Evolutionary conservation across 2,113 vertebrate genomes (phyloP).

Genomic region (Apistogramma diplotaenia): DNA sequence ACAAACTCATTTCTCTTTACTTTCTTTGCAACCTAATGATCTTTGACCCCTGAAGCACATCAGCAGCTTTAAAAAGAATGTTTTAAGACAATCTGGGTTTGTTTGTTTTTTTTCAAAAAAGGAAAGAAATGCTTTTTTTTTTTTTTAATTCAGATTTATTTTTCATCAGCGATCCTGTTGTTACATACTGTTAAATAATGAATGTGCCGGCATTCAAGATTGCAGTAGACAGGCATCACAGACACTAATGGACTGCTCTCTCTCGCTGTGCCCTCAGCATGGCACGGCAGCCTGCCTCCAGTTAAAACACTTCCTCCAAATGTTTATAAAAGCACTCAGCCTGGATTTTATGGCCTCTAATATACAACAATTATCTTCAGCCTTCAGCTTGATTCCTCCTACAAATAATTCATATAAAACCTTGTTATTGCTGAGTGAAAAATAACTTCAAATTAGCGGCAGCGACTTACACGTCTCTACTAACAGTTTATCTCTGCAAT

Average conservation of each 20-base stretch:
- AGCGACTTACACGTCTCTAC: constrained; percentile 28
- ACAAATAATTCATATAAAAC: constrained; percentile 10
- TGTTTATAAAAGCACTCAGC: constrained; percentile 74
- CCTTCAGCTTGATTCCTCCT: constrained; percentile 45
- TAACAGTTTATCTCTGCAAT: constrained; percentile 42
- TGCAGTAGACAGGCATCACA: constrained; percentile 27
- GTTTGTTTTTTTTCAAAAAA: not conserved
- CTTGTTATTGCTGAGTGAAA: constrained; percentile 34
- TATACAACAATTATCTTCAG: constrained; percentile 59
- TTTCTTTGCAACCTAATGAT: constrained; percentile 1
- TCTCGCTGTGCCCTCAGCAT: constrained; percentile 42
- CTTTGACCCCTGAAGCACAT: not conserved
- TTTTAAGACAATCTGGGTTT: not conserved
- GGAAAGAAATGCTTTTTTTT: not conserved
- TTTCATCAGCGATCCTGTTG: constrained; percentile 2
- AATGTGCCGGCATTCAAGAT: constrained; percentile 17
- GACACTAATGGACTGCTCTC: constrained; percentile 53
- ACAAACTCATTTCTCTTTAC: not conserved
- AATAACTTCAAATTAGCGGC: constrained; percentile 45
- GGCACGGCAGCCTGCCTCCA: constrained; percentile 57
- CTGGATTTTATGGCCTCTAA: constrained; percentile 65
- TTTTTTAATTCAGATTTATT: not conserved
- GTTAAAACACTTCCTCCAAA: constrained; percentile 71
- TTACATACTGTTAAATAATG: constrained; percentile 41
- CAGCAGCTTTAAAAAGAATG: not conserved